Conservation (phyloP, 2,113 vertebrate genomes). For the Malaclemys terrapin region DNA sequence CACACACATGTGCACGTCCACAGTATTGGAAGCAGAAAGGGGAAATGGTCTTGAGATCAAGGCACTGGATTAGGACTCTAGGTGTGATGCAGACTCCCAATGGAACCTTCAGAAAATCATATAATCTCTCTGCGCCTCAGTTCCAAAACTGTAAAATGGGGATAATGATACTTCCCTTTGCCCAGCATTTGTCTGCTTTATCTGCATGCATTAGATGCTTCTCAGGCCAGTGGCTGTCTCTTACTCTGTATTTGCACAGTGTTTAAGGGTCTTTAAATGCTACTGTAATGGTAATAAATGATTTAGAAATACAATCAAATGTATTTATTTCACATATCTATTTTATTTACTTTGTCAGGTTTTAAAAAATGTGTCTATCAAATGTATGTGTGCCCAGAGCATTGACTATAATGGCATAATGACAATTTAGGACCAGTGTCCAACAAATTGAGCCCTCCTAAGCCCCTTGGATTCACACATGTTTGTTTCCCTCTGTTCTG, state of each 20-base stretch:
- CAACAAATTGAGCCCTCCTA: not conserved
- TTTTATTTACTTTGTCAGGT: not conserved
- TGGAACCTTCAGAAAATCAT: not conserved
- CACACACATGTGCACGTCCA: accelerated
- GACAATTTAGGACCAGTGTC: not conserved
- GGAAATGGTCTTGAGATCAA: not conserved
- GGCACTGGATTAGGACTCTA: not conserved
- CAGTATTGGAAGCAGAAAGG: not conserved
- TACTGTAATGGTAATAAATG: not conserved
- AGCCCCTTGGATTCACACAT: not conserved
- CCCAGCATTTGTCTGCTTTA: not conserved
- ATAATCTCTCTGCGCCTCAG: not conserved
- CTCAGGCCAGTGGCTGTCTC: not conserved
- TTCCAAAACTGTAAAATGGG: not conserved
- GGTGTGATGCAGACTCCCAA: not conserved
- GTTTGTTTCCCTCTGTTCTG: not conserved
- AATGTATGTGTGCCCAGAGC: not conserved
- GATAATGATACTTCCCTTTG: not conserved
- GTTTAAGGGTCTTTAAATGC: not conserved
- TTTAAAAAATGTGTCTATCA: not conserved
- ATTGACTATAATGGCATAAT: not conserved
- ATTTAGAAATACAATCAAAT: not conserved
- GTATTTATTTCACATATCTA: not conserved
- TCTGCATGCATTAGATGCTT: not conserved
- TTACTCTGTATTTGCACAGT: not conserved